Evolutionary conservation across 2,888 invertebrate species (phyloP).

Genomic region (Encarsia formosa): DNA sequence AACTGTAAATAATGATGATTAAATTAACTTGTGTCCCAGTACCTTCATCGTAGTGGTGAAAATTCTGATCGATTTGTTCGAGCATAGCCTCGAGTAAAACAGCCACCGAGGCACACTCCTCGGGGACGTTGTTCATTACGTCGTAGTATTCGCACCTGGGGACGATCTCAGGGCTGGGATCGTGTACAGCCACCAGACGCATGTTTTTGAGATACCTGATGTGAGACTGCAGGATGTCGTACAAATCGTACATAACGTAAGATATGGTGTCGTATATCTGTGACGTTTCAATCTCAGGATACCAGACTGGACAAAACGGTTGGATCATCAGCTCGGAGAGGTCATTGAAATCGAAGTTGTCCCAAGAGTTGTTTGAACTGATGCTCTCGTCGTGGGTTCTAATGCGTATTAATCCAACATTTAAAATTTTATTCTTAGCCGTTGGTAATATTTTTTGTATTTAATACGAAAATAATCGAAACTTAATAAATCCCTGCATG

Average conservation of each 20-base stretch:
- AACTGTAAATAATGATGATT: too few species aligned
- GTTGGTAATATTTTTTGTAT: too few species aligned
- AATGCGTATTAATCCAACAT: too few species aligned
- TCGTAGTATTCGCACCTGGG: slow-evolving; percentile 28
- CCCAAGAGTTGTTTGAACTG: slow-evolving; percentile 36
- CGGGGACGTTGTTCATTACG: slow-evolving; percentile 32
- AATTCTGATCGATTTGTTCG: too few species aligned
- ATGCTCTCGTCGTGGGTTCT: not conserved
- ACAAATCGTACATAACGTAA: slow-evolving; percentile 55
- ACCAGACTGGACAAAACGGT: slow-evolving; percentile 1
- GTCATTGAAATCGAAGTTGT: slow-evolving; percentile 15
- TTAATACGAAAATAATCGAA: too few species aligned
- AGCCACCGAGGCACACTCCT: slow-evolving; percentile 34
- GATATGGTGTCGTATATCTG: slow-evolving; percentile 56
- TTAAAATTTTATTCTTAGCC: too few species aligned
- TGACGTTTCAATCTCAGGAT: slow-evolving; percentile 1
- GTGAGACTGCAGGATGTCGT: slow-evolving; percentile 55
- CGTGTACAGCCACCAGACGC: slow-evolving; percentile 37
- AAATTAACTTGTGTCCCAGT: too few species aligned
- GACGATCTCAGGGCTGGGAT: not conserved
- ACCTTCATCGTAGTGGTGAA: too few species aligned
- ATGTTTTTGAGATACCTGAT: slow-evolving; percentile 53
- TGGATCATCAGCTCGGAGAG: not conserved
- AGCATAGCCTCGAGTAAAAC: slow-evolving; percentile 39
- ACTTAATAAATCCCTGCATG: too few species aligned